phyloP scores from a whole-genome alignment of 37 sponge, comb jelly and placozoan species.

The Corticium candelabrum region DNA sequence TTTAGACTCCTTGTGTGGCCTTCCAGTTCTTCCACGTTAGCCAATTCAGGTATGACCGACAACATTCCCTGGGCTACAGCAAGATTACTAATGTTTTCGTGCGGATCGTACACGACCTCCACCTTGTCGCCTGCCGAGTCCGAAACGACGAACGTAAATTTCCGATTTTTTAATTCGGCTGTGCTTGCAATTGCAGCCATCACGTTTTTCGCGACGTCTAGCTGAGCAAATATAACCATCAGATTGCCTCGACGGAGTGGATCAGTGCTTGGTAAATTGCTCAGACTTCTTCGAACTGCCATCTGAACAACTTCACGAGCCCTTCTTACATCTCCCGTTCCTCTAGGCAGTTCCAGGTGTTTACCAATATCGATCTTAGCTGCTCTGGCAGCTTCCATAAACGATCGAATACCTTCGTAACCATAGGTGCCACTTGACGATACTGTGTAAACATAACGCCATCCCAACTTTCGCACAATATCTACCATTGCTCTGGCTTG shows the following conservation, averaged over 20 bases:
- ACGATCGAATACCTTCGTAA: constrained; percentile 27
- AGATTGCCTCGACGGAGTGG: constrained; percentile 12
- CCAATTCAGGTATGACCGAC: constrained; percentile 14
- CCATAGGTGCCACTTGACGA: constrained; percentile 53
- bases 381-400: constrained; percentile 17
- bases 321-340: not conserved
- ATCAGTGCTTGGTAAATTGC: too few relatives aligned
- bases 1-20: constrained; percentile 49
- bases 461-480: constrained; percentile 37
- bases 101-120: not conserved
- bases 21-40: constrained; percentile 20
- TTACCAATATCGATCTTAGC: not conserved
- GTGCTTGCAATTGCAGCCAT: not conserved
- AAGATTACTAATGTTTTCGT: not conserved
- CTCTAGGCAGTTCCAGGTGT: too few relatives aligned
- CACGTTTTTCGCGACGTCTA: constrained; percentile 18
- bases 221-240: constrained; percentile 41
- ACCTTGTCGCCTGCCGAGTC: constrained; percentile 64
- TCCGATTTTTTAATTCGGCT: not conserved
- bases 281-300: not conserved
- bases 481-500: constrained; percentile 79
- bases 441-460: constrained; percentile 52
- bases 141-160: constrained; percentile 69
- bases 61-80: constrained; percentile 21
- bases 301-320: not conserved